phyloP scores from a whole-genome alignment of 2,888 invertebrate species.

The Phragmatobia fuliginosa region DNA sequence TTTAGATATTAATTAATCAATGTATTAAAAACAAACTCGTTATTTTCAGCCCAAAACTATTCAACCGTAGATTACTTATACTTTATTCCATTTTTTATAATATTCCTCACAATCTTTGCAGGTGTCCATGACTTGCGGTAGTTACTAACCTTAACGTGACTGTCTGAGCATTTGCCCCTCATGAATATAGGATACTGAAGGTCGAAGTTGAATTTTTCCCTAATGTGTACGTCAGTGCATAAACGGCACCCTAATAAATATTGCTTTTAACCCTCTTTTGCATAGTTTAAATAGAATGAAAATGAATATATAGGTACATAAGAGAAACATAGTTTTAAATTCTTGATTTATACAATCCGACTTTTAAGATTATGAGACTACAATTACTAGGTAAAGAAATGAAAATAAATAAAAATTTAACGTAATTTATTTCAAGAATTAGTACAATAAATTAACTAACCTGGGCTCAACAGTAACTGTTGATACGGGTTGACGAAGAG shows the following conservation, averaged over 20 bases:
- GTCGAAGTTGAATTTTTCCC: slow-evolving; percentile 26
- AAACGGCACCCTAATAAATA: slow-evolving; percentile 38
- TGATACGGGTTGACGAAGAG: slow-evolving; percentile 53
- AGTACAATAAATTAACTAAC: slow-evolving; percentile 61
- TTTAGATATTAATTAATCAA: too few species aligned
- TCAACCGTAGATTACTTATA: too few species aligned
- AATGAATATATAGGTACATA: background rate
- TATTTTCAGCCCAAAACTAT: too few species aligned
- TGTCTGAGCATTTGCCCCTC: too few species aligned
- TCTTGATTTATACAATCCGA: background rate
- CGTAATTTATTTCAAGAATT: slow-evolving; percentile 32
- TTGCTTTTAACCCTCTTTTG: slow-evolving; percentile 45
- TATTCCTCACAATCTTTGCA: too few species aligned
- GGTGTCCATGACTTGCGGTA: too few species aligned
- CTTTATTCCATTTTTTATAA: too few species aligned
- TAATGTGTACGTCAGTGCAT: slow-evolving; percentile 20
- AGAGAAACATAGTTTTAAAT: background rate
- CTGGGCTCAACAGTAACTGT: slow-evolving; percentile 63
- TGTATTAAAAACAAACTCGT: too few species aligned
- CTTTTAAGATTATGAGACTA: background rate
- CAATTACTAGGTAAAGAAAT: slow-evolving; percentile 16
- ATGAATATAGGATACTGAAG: slow-evolving; percentile 4
- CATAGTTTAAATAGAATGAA: slow-evolving; percentile 32
- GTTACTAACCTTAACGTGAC: too few species aligned
- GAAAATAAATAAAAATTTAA: slow-evolving; percentile 41